Base-by-base conservation (phyloP, 1,140 invertebrate species). In the Brachionus calyciflorus region DNA sequence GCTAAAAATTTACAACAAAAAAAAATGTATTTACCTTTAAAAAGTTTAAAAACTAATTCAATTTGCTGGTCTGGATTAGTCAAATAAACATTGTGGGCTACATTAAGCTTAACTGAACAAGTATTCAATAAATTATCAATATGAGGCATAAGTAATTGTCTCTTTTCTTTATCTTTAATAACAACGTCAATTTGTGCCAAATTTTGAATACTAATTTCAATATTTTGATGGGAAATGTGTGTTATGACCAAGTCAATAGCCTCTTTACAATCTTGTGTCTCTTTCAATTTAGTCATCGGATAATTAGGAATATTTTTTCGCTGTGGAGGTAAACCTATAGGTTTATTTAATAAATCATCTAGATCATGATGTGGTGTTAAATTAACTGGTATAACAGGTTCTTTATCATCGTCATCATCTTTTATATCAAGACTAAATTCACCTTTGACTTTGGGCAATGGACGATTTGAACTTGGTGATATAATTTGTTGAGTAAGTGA, bases 71-170 rank as follows among this genome's bases (percentile, higher is more conserved):
- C 48, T 40, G 21, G 46, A 28, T 28, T 49, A 37, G 33, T 30
- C 82, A 88, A 84, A 80, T 87, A 82, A 78, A 84, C 83, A 73
- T 84, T 78, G 88, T 86, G 80, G 86, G 86, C 81, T 78, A 86
- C 82, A 75, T 89, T 88, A 75, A 92, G 85, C 82, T 93, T 91
- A 81, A 90, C 87, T 63, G 89, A 89, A 75, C 90, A 86, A 0
- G 90, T 88, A 57, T 87, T 82, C 48, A 93, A 85, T 17, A 93
- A 87, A 79, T 91, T 90, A 81, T 92, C 89, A 80, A 92, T 89
- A 81, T 90, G 87, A 28, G 81, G 78, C 10, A 65, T 75, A 80
- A 87, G 78, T 33, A 83, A 80, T 49, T 79, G 79, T 30, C 81
- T 80, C 73, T 82, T 80, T 12, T 83, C 82, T 53, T 81, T 80